Evolutionary conservation across 2,888 invertebrate genomes (phyloP).

Genomic region (Himalopsyche japonica): DNA sequence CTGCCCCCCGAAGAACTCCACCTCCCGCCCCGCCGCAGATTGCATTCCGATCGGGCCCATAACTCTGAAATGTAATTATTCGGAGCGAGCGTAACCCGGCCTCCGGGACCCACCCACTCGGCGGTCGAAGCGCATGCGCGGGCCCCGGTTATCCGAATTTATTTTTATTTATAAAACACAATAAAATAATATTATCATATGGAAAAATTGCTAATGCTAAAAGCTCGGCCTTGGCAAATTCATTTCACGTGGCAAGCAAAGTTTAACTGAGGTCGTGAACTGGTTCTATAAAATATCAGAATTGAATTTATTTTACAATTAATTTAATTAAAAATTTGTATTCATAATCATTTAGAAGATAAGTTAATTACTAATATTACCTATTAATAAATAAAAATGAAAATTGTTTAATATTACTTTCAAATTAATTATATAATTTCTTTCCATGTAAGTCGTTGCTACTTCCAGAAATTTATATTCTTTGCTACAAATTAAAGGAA

Average conservation of each 20-base stretch:
- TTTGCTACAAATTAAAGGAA: no score
- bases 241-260: neutral
- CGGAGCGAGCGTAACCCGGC: constrained; percentile 38
- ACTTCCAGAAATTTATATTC: no score
- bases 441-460: no score
- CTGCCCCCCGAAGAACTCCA: neutral
- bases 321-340: no score
- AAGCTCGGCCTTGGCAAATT: neutral
- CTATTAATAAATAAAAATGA: neutral
- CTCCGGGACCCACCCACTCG: constrained; percentile 37
- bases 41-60: constrained; percentile 40
- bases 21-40: constrained; percentile 23
- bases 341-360: neutral
- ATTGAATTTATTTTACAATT: neutral
- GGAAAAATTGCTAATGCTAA: neutral
- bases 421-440: no score
- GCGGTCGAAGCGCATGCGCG: constrained; percentile 18
- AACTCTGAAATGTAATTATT: constrained; percentile 41
- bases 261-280: neutral
- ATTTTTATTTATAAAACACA: neutral
- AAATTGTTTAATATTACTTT: no score
- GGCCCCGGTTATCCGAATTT: neutral
- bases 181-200: neutral
- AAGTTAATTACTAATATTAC: neutral
- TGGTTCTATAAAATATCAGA: neutral